Percentiles rank a stretch among this genome's conserved stretches.
These are phyloP conservation scores for Serranochromis macrocephalus DNA, from an alignment of 2,113 vertebrate species.

Conservation along the genomic window DNA sequence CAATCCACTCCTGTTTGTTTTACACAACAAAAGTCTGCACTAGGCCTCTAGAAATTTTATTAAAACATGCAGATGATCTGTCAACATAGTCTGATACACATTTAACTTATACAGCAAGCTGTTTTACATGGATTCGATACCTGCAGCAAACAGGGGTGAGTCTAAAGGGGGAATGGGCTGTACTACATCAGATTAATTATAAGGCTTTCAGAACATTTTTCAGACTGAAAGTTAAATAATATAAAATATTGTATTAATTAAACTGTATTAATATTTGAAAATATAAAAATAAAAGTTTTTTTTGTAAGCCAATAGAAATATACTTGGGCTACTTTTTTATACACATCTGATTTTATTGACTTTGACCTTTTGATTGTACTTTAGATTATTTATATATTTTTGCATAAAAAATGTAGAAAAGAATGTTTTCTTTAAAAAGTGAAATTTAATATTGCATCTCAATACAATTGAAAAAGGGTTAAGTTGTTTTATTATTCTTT, in stretches of 20 bases:
- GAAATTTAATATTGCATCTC: not conserved
- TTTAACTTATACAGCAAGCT: accelerated
- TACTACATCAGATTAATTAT: not conserved
- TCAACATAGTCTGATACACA: not conserved
- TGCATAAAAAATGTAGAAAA: not conserved
- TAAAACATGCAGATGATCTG: not conserved
- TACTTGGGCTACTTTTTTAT: not conserved
- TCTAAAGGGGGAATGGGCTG: not conserved
- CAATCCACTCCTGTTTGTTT: not conserved
- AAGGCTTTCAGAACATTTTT: not conserved
- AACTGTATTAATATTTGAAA: accelerated
- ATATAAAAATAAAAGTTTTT: not conserved
- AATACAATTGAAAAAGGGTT: not conserved
- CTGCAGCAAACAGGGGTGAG: not conserved
- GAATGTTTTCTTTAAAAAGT: not conserved
- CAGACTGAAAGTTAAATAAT: not conserved
- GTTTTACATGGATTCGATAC: not conserved
- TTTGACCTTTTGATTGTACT: not conserved
- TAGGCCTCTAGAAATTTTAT: not conserved
- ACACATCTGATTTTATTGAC: not conserved
- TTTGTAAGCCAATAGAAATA: not conserved
- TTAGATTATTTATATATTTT: not conserved
- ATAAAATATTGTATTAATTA: not conserved
- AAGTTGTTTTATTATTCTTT: not conserved
- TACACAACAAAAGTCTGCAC: not conserved